Conservation (phyloP, 2,113 vertebrate genomes). For the Collichthys lucidus region DNA sequence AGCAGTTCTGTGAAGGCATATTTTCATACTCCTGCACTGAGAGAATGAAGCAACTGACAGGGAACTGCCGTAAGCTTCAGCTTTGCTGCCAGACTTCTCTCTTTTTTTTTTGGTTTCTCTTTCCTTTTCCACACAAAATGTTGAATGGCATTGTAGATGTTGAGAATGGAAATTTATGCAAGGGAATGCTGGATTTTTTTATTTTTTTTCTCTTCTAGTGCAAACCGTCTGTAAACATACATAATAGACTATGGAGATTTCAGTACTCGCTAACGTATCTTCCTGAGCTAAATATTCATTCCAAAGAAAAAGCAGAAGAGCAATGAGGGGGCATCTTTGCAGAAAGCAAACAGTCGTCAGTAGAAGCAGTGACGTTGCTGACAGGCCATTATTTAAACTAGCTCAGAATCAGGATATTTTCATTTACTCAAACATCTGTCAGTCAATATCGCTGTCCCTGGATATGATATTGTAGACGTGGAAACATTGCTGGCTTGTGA, state of each 20-base stretch:
- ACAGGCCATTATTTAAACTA: constrained; percentile 58
- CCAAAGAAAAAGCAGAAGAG: neutral
- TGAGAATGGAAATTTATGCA: constrained; percentile 71
- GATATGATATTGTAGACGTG: constrained; percentile 51
- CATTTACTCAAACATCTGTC: constrained; percentile 64
- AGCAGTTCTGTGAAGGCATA: constrained; percentile 51
- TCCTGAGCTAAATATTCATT: constrained; percentile 44
- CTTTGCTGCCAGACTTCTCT: constrained; percentile 59
- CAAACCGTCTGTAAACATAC: constrained; percentile 62
- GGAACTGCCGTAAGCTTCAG: constrained; percentile 63
- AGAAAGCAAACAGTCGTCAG: constrained; percentile 46
- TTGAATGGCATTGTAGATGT: constrained; percentile 62
- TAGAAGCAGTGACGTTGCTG: constrained; percentile 34
- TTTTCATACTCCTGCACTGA: constrained; percentile 47
- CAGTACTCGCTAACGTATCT: constrained; percentile 38
- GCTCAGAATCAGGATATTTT: constrained; percentile 47
- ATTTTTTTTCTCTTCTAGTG: neutral
- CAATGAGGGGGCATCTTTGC: constrained; percentile 23
- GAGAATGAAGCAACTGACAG: constrained; percentile 56
- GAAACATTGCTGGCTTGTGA: constrained; percentile 35
- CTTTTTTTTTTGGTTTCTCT: constrained; percentile 45
- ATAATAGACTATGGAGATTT: constrained; percentile 57
- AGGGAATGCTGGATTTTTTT: constrained; percentile 34
- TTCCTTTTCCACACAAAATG: constrained; percentile 46
- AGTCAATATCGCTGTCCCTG: constrained; percentile 53